Evolutionary conservation across 2,888 invertebrate genomes (phyloP), one percentile per base, ranked within the genome.

Genomic region (Papilio protenor): DNA sequence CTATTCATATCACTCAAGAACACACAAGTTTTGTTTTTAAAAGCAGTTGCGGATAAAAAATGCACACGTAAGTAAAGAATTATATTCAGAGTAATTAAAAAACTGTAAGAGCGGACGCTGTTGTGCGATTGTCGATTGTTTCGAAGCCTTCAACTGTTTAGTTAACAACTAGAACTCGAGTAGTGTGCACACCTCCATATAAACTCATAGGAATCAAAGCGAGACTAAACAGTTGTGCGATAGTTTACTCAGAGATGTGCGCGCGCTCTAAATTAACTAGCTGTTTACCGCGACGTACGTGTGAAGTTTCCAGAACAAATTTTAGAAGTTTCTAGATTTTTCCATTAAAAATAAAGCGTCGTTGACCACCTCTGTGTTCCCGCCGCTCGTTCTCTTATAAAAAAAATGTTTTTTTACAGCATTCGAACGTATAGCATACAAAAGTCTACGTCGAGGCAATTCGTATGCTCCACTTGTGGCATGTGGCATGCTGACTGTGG

Each of bases 401-500:
- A 27, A 27, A 27, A 27, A 27, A 27, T 2, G 1, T 16, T 8
- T 61, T 61, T 27, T 71, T 71, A 16, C 12, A 49, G 23, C 70
- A 23, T 27, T 23, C 45, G 21, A 57, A 16, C 57, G 21, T 14
- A 14, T 14, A 45, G 73, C 16, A 14, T 73, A 45, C 57, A 40
- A 45, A 12, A 40, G 45, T 45, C 57, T 73, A 18, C 27, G 10
- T 1, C 73, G 73, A 14, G 59, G 12, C 1, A 18, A 21, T 6
- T 33, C 18, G 40, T 21, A 55, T 45, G 12, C 12, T 6, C 11
- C 57, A 1, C n/a, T 73, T 4, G n/a, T 12, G 2, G 6, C 23
- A 0, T 47, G 72, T 5, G 59, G 73, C 2, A 45, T 73, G 14
- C 5, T 73, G 1, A 16, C 76, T 0, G 77, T 85, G 0, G 81